phyloP scores from a whole-genome alignment of 2,888 invertebrate species.

The Ceriagrion tenellum region DNA sequence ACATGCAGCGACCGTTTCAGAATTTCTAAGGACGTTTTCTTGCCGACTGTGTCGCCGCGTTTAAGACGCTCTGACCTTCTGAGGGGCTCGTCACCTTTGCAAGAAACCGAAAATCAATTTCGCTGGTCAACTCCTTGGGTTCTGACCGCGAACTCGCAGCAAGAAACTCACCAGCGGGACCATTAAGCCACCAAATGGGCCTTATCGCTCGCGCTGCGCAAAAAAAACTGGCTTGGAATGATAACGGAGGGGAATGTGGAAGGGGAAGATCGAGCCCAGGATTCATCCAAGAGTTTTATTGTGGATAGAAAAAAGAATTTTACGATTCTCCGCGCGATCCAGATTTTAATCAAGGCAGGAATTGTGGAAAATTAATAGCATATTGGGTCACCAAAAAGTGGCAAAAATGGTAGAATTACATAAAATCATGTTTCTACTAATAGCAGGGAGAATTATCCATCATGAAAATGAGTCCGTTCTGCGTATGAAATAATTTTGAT shows the following conservation, averaged over 20 bases:
- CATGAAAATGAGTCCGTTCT: too few species aligned
- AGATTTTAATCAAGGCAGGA: background rate
- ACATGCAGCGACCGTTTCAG: too few species aligned
- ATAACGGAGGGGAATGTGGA: background rate
- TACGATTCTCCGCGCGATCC: background rate
- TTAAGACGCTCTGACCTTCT: background rate
- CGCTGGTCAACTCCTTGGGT: background rate
- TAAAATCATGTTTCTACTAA: too few species aligned
- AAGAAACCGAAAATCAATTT: conserved; percentile 14
- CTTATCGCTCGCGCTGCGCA: background rate
- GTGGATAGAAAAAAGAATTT: background rate
- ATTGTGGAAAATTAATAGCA: background rate
- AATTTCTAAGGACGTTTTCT: background rate
- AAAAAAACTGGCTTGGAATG: background rate
- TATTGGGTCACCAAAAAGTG: too few species aligned
- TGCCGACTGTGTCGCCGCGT: background rate
- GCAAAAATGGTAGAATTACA: too few species aligned
- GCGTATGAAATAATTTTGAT: too few species aligned
- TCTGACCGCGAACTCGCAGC: background rate
- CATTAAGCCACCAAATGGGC: background rate
- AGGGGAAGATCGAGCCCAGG: background rate
- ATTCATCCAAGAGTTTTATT: background rate
- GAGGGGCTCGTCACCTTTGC: background rate
- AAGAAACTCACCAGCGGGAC: background rate
- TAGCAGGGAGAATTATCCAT: too few species aligned